Conservation (phyloP, 2,113 vertebrate species). For the Gallinago paraguaiae region DNA sequence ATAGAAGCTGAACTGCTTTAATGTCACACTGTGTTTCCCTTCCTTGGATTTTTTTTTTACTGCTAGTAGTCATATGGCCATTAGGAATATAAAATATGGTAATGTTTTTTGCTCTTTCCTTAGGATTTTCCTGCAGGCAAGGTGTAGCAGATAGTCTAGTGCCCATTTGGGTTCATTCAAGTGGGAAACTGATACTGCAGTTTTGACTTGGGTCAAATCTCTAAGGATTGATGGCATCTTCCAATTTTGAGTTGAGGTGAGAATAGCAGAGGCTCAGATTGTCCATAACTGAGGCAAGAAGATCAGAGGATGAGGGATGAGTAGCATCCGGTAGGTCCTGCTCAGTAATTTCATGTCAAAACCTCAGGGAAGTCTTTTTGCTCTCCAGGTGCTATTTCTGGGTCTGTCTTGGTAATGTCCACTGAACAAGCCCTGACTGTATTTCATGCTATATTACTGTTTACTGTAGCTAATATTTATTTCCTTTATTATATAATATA, state of each 20-base stretch:
- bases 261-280: neutral
- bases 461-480: conserved; percentile 59
- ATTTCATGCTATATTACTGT: conserved; percentile 58
- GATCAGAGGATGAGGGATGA: neutral
- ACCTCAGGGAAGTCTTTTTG: neutral
- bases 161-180: neutral
- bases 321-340: neutral
- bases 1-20: neutral
- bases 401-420: conserved; percentile 6
- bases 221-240: neutral
- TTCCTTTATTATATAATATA: conserved; percentile 58
- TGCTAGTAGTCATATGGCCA: neutral
- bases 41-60: neutral
- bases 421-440: conserved; percentile 51
- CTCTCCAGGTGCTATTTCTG: conserved; percentile 54
- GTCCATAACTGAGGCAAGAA: neutral
- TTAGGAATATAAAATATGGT: neutral
- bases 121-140: neutral
- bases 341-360: neutral
- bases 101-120: neutral
- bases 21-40: neutral
- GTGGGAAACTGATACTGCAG: neutral
- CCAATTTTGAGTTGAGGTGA: neutral
- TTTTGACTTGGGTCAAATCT: neutral
- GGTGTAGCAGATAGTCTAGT: neutral